These are phyloP conservation scores for Sussaba pulchella DNA, from an alignment of 2,888 invertebrate genomes.

Conservation along the genomic window DNA sequence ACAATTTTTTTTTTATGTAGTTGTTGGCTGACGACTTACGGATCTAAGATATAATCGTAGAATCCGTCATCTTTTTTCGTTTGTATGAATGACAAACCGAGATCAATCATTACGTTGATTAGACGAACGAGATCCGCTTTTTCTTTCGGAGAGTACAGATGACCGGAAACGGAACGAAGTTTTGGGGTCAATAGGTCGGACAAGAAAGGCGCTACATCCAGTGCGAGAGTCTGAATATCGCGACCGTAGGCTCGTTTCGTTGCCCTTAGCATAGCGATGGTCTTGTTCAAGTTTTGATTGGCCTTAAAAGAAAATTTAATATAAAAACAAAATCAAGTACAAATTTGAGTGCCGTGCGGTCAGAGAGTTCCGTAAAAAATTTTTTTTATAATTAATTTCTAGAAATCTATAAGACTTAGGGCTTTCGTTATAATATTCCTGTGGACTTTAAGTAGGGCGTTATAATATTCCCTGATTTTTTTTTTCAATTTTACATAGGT, in stretches of 20 bases:
- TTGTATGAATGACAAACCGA: slow-evolving; percentile 94
- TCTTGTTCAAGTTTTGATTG: slow-evolving; percentile 77
- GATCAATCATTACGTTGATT: slow-evolving; percentile 94
- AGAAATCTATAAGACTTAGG: too few relatives aligned
- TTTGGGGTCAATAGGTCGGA: slow-evolving; percentile 81
- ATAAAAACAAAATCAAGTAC: too few relatives aligned
- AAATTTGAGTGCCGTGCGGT: too few relatives aligned
- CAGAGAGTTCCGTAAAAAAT: too few relatives aligned
- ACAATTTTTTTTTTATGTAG: too few relatives aligned
- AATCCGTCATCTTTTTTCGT: slow-evolving; percentile 91
- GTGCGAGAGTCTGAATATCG: slow-evolving; percentile 74
- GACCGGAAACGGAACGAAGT: slow-evolving; percentile 85
- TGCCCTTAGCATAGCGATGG: slow-evolving; percentile 72
- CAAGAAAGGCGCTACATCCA: slow-evolving; percentile 78
- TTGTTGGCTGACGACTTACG: slow-evolving; percentile 74
- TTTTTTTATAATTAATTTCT: too few relatives aligned
- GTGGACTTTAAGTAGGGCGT: too few relatives aligned
- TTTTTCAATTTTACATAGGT: too few relatives aligned
- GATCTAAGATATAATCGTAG: slow-evolving; percentile 86
- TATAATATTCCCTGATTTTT: too few relatives aligned
- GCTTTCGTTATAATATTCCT: too few relatives aligned
- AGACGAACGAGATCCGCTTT: slow-evolving; percentile 89
- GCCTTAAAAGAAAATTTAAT: slow-evolving; percentile 83
- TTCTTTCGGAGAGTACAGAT: slow-evolving; percentile 91
- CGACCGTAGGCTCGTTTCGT: slow-evolving; percentile 75